Base-by-base conservation (phyloP, 23 tunicate genomes). In the Aplidium turbinatum region DNA sequence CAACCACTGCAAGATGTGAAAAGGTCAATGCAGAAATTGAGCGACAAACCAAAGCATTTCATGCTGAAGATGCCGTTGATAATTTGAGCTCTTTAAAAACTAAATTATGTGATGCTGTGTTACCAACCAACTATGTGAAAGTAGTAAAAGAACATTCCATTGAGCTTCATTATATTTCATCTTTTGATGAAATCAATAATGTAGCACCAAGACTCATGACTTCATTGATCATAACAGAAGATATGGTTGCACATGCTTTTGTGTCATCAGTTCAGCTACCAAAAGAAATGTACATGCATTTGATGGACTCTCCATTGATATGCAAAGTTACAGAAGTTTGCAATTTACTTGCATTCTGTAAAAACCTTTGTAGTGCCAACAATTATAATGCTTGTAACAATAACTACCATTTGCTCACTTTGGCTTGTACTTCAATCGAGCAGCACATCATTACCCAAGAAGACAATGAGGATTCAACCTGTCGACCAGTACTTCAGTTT, bases 321-420 rank as follows among this genome's bases (percentile, higher is more conserved):
- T 29, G n/a, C 31, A 30, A 9, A 5, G 13, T 24, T 11, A 60
- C 35, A 5, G 67, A 60, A 29, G 7, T 60, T 29, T 24, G 36
- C 35, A 60, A 60, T 23, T 19, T 60, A 5, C 34, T 29, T 60
- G 67, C 67, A 4, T 60, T 60, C 31, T 60, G 67, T 23, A 60
- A 60, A 60, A 60, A 29, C 22, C 67, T 60, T 30, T 26, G 35
- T n/a, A 29, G 22, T 6, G 67, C n/a, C n/a, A n/a, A 60, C 31
- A 29, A 29, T 9, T 7, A 60, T 5, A 6, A 18, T 19, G 20
- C 5, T 7, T 19, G 5, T 30, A 60, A 4, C 35, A 23, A 60
- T n/a, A 29, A 60, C 36, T 4, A 4, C 5, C 30, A 29, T 29
- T 27, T 11, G 9, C 18, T 60, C 9, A 28, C 9, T 29, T 60